phyloP scores from a whole-genome alignment of 2,797 vertebrate genomes.

The Sphaeramia orbicularis region DNA sequence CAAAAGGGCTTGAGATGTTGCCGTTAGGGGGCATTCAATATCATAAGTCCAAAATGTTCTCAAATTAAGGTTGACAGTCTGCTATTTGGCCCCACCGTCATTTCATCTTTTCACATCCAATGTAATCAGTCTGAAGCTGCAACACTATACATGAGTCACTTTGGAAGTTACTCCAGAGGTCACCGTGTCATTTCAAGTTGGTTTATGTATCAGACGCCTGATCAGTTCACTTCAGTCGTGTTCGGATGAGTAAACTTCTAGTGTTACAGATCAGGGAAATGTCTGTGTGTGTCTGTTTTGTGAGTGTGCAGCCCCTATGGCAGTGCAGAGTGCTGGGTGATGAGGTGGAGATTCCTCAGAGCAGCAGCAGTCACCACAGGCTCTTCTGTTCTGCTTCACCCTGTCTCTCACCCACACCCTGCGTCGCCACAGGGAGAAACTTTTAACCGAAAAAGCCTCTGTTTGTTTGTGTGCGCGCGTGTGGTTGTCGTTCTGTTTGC shows the following conservation, averaged over 20 bases:
- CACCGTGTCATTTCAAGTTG: constrained; percentile 42
- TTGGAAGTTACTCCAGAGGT: constrained; percentile 62
- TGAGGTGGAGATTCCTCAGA: constrained; percentile 70
- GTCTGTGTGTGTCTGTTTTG: constrained; percentile 17
- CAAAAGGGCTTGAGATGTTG: constrained; percentile 19
- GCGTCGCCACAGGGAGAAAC: constrained; percentile 46
- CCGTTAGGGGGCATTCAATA: constrained; percentile 33
- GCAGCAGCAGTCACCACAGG: constrained; percentile 72
- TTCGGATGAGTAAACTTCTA: constrained; percentile 27
- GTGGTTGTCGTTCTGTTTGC: constrained; percentile 19
- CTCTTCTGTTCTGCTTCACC: constrained; percentile 55
- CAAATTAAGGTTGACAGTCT: constrained; percentile 62
- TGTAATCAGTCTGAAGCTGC: constrained; percentile 49
- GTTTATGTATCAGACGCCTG: constrained; percentile 20
- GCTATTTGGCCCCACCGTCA: constrained; percentile 63
- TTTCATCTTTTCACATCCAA: constrained; percentile 52
- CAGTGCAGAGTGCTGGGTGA: constrained; percentile 51
- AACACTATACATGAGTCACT: constrained; percentile 59
- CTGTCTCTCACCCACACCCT: constrained; percentile 38
- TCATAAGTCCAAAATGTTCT: constrained; percentile 28
- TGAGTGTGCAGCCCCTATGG: constrained; percentile 28
- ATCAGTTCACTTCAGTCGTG: constrained; percentile 27
- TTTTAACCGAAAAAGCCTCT: constrained; percentile 28
- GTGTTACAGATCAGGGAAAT: constrained; percentile 17
- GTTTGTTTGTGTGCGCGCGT: constrained; percentile 23